Base-by-base conservation (phyloP, 1,140 invertebrate species). In the Diabrotica virgifera region DNA sequence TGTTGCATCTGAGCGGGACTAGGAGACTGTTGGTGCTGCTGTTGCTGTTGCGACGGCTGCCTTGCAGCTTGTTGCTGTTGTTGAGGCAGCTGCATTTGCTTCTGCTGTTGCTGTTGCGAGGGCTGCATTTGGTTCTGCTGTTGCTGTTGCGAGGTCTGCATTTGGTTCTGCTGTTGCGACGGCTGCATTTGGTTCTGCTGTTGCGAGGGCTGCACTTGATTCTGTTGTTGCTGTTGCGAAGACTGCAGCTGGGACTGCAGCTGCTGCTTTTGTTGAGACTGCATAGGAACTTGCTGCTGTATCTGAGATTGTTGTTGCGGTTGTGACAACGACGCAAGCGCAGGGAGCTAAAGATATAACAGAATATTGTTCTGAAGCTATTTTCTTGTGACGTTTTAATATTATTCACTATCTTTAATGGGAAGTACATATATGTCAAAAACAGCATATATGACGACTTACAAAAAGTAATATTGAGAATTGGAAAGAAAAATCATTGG, bases 251-350 rank as follows among this genome's bases (percentile, higher is more conserved):
- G 53, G 9, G 9, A 12, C 59, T 52, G 59, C n/a, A 38, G 9
- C 8, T 61, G 52, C 50, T 53, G 52, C 6, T 46, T 46, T 8
- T 46, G 6, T 68, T 74, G 73, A 36, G 72, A 51, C 51, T 77
- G 74, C n/a, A n/a, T n/a, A n/a, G n/a, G n/a, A n/a, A n/a, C n/a
- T 0, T 69, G 64, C 52, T 76, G 75, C 54, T 77, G 76, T 11
- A n/a, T 12, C n/a, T n/a, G n/a, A n/a, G n/a, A n/a, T n/a, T n/a
- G n/a, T n/a, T n/a, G n/a, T n/a, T n/a, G n/a, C n/a, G n/a, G n/a
- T n/a, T n/a, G n/a, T n/a, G 24, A 24, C 24, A 24, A 24, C 24
- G 24, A 24, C 24, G 24, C 24, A 24, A 24, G 24, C 24, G 24
- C 24, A 24, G 24, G 24, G 24, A 24, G 24, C 24, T 24, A 24